phyloP scores from a whole-genome alignment of 2,113 vertebrate species.

The Brachyhypopomus gauderio region DNA sequence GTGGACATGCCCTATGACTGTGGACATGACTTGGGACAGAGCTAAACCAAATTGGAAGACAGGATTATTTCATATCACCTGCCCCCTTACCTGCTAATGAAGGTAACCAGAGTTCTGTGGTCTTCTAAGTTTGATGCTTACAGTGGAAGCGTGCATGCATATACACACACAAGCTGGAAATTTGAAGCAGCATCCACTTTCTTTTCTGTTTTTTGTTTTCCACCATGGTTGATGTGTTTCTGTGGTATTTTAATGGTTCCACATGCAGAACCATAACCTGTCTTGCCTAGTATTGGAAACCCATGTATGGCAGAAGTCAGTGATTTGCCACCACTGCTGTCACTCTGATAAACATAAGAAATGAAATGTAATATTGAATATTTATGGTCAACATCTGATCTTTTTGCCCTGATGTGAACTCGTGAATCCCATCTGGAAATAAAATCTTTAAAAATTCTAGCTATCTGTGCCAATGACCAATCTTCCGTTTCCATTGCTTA shows the following conservation, averaged over 20 bases:
- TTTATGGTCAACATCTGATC: background rate
- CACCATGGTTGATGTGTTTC: background rate
- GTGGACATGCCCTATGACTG: background rate
- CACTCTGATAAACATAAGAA: conserved; percentile 1
- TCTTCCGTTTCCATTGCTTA: background rate
- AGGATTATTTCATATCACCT: background rate
- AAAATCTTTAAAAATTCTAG: background rate
- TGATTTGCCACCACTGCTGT: background rate
- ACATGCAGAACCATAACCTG: background rate
- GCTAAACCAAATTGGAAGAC: background rate
- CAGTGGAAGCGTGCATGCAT: background rate
- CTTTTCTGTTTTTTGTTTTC: background rate
- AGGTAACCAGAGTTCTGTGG: background rate
- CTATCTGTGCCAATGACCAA: conserved; percentile 18
- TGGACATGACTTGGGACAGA: background rate
- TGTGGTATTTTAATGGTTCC: conserved; percentile 9
- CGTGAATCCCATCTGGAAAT: background rate
- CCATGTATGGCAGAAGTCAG: background rate
- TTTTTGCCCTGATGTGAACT: conserved; percentile 22
- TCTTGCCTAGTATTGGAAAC: background rate
- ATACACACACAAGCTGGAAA: background rate
- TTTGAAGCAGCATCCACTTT: background rate
- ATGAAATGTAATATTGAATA: conserved; percentile 1
- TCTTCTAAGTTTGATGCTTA: background rate
- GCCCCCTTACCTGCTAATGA: background rate